Evolutionary conservation across 2,888 invertebrate species (phyloP).

Genomic region (Drosophila mimica): DNA sequence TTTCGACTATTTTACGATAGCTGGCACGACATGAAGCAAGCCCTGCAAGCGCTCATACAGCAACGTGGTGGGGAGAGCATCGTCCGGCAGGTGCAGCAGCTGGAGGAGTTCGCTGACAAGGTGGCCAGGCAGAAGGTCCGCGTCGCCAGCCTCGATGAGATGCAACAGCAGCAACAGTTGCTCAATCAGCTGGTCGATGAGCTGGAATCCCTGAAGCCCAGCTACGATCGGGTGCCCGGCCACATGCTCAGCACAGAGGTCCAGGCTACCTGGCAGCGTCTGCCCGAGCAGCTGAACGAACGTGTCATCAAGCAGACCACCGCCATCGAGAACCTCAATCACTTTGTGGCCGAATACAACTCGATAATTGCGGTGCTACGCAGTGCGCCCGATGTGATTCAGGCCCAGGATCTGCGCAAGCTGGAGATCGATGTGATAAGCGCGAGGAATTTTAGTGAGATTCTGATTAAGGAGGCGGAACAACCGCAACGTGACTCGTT

Average conservation of each 20-base stretch:
- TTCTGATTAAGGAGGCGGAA: slow-evolving; percentile 83
- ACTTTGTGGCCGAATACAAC: slow-evolving; percentile 83
- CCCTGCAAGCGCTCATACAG: slow-evolving; percentile 81
- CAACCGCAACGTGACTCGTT: slow-evolving; percentile 75
- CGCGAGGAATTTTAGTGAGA: slow-evolving; percentile 84
- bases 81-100: slow-evolving; percentile 63
- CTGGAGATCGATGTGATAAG: slow-evolving; percentile 85
- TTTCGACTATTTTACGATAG: slow-evolving; percentile 84
- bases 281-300: slow-evolving; percentile 82
- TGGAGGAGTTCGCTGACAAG: slow-evolving; percentile 73
- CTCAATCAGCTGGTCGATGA: slow-evolving; percentile 81
- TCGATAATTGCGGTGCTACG: slow-evolving; percentile 78
- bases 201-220: slow-evolving; percentile 68
- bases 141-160: slow-evolving; percentile 75
- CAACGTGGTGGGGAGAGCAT: slow-evolving; percentile 86
- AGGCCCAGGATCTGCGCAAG: slow-evolving; percentile 82
- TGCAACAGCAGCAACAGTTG: slow-evolving; percentile 81
- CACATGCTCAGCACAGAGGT: slow-evolving; percentile 71
- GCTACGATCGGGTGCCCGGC: slow-evolving; percentile 69
- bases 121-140: slow-evolving; percentile 74
- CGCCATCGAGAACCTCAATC: slow-evolving; percentile 84
- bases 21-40: slow-evolving; percentile 85
- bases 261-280: slow-evolving; percentile 80
- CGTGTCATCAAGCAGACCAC: slow-evolving; percentile 84
- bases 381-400: slow-evolving; percentile 60